Base-by-base conservation (phyloP, 92 coral and sea anemone species). In the Blastomussa wellsi region DNA sequence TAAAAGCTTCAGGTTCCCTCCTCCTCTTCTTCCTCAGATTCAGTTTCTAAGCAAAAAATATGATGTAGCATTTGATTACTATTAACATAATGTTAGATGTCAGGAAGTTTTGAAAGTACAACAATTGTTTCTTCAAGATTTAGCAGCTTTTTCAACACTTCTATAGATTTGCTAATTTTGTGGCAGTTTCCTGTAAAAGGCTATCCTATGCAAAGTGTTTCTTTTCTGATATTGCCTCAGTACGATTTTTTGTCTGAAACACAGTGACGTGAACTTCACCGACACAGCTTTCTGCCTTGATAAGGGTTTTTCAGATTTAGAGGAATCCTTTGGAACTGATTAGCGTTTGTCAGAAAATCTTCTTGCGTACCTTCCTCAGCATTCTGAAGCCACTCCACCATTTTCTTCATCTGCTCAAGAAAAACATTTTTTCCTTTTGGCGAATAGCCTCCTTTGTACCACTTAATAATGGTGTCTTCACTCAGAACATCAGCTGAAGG, bases 351-450 rank as follows among this genome's bases (percentile, higher is more conserved):
- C 24, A 29, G 36, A 44, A 19, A 53, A 41, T 15, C 7, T 35
- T 28, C 22, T 13, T 2, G 31, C 33, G 9, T 37, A 94, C 98
- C 98, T 86, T 96, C 99, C 74, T 96, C 98, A 14, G 99, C 99
- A 78, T 80, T 92, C 64, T 96, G 98, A 17, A 96, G 92, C 99
- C 99, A 96, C 64, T 96, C 98, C 47, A 96, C 96, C 99, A 96
- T 96, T 77, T 94, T 92, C 83, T 91, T 89, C 99, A 96, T 96
- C 89, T 96, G 99, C 71, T 92, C 99, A 62, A 96, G 88, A 74
- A 96, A 96, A 79, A 96, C 94, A 62, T 92, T 94, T 88, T 96
- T 96, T 32, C 99, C 98, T 87, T 96, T 96, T 70, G 95, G 35
- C 15, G 96, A 93, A 77, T 96, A 94, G 19, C 84, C 98, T 37